A percentile compares a stretch with the other conserved stretches of the same genome.
These are phyloP conservation scores for Paracentrotus lividus DNA, from an alignment of 53 echinoderm and acorn worm genomes.

Conservation along the genomic window DNA sequence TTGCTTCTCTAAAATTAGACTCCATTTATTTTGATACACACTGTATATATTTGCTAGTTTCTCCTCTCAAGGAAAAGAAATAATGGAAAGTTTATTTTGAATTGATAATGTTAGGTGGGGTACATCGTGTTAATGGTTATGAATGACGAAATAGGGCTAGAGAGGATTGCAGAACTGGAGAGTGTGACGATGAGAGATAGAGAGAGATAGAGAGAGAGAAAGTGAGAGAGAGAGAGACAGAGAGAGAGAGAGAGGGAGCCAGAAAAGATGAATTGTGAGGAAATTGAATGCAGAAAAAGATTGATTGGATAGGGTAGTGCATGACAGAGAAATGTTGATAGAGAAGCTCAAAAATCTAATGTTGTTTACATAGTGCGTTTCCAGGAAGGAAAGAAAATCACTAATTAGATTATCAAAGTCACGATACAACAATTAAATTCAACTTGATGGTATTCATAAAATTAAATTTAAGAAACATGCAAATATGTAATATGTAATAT, in stretches of 20 bases:
- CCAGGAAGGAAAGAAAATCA: not conserved
- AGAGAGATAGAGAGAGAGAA: not conserved
- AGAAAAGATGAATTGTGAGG: too few species aligned
- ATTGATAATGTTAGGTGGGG: not conserved
- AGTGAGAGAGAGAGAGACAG: not conserved
- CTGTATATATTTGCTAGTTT: too few species aligned
- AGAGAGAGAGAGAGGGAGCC: not conserved
- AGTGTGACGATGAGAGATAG: not conserved
- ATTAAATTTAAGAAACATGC: not conserved
- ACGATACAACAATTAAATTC: not conserved
- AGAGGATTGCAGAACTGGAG: not conserved
- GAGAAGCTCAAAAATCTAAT: not conserved
- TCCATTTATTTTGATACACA: not conserved
- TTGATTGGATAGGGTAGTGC: too few species aligned
- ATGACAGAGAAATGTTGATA: not conserved
- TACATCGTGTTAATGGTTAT: not conserved
- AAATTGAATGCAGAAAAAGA: too few species aligned
- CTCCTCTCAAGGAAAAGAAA: not conserved
- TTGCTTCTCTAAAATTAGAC: too few species aligned
- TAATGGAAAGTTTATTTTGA: not conserved
- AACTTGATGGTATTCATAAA: too few species aligned
- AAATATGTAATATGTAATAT: not conserved
- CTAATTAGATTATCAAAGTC: not conserved
- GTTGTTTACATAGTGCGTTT: not conserved
- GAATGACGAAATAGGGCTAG: not conserved